Percentiles rank a stretch among this genome's conserved stretches.
phyloP scores from a whole-genome alignment of 2,888 invertebrate genomes.

The Lottia gigantea region DNA sequence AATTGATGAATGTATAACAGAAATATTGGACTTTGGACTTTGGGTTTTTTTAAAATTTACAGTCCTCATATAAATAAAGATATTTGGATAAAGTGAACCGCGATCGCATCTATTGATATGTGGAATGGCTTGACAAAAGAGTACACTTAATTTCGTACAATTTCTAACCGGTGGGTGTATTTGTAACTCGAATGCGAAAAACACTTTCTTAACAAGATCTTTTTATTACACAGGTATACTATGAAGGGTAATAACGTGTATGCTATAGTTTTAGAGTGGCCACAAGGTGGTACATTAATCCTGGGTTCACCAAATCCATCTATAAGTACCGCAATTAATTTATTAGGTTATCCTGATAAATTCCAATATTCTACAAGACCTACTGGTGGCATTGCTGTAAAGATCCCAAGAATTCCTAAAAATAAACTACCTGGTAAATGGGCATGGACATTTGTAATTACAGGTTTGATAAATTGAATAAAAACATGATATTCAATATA shows the following conservation, averaged over 20 bases:
- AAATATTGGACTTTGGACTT: too few species aligned
- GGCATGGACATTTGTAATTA: conserved; percentile 62
- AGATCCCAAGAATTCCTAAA: conserved; percentile 49
- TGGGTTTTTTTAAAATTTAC: too few species aligned
- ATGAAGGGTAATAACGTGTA: conserved; percentile 71
- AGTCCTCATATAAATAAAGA: too few species aligned
- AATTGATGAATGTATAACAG: too few species aligned
- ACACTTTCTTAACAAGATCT: too few species aligned
- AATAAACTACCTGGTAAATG: conserved; percentile 53
- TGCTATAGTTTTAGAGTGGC: conserved; percentile 80
- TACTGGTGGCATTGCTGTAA: conserved; percentile 48
- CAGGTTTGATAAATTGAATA: conserved; percentile 33
- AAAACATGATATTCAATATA: too few species aligned
- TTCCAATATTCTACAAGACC: conserved; percentile 36
- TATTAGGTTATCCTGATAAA: conserved; percentile 71
- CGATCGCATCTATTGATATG: too few species aligned
- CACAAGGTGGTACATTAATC: conserved; percentile 72
- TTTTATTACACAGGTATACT: conserved; percentile 43
- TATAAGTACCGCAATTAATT: conserved; percentile 64
- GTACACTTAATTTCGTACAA: too few species aligned
- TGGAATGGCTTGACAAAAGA: too few species aligned
- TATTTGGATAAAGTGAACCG: too few species aligned
- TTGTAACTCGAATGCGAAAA: too few species aligned
- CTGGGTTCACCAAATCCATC: conserved; percentile 70
- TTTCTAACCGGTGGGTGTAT: too few species aligned